phyloP scores from a whole-genome alignment of 37 sponge, comb jelly and placozoan genomes.

The Eunapius fragilis region DNA sequence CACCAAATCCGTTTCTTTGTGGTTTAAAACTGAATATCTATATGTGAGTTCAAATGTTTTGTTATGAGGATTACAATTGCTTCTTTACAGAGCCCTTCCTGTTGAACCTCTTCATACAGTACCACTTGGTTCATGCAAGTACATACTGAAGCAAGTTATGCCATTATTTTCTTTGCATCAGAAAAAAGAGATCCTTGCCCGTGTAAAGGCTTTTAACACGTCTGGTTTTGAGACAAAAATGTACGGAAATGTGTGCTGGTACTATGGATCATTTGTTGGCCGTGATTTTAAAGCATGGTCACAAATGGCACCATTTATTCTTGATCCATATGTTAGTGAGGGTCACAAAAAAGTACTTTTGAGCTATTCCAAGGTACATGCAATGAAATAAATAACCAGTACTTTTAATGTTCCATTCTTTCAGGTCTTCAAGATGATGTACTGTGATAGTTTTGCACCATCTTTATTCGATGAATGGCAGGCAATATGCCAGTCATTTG shows the following conservation, averaged over 20 bases:
- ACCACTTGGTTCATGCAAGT: slow-evolving; percentile 41
- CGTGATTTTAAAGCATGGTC: slow-evolving; percentile 43
- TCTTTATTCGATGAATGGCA: background rate
- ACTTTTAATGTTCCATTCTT: background rate
- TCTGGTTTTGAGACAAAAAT: slow-evolving; percentile 26
- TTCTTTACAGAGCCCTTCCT: slow-evolving; percentile 21
- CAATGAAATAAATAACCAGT: background rate
- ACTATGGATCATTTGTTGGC: slow-evolving; percentile 32
- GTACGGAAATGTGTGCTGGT: slow-evolving; percentile 1
- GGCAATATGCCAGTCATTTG: slow-evolving; percentile 12
- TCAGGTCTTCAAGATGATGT: slow-evolving; percentile 31
- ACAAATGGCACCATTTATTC: slow-evolving; percentile 43
- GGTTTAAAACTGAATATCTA: no score
- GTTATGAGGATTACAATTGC: no score
- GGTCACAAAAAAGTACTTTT: slow-evolving; percentile 4
- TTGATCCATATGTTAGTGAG: slow-evolving; percentile 13
- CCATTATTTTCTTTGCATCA: background rate
- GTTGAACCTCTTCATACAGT: slow-evolving; percentile 51
- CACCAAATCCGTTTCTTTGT: no score
- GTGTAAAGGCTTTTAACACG: slow-evolving; percentile 1
- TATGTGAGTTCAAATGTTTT: no score
- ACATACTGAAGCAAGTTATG: slow-evolving; percentile 28
- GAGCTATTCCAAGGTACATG: background rate
- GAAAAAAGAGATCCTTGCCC: slow-evolving; percentile 29
- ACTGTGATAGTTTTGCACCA: background rate